Conservation (phyloP, 2,797 vertebrate species). For the Chelon labrosus region DNA sequence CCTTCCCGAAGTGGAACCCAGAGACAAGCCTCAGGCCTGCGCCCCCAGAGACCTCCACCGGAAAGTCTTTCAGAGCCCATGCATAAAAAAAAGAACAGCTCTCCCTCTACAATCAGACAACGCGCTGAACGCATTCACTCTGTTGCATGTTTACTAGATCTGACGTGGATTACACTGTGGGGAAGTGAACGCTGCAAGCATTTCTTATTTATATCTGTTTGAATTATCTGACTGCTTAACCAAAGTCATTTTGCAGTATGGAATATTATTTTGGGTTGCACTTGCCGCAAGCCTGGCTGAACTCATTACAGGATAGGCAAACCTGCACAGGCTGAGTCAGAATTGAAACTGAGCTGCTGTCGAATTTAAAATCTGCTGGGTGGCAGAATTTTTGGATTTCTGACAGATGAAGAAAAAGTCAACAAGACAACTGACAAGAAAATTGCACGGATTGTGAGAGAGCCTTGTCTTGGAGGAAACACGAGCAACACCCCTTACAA, state of each 20-base stretch:
- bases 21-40: constrained; percentile 43
- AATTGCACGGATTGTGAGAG: constrained; percentile 57
- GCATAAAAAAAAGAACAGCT: constrained; percentile 27
- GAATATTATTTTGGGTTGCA: constrained; percentile 35
- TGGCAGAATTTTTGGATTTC: constrained; percentile 58
- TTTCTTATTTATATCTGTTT: constrained; percentile 17
- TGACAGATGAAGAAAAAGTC: constrained; percentile 52
- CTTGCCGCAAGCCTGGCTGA: constrained; percentile 49
- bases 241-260: constrained; percentile 46
- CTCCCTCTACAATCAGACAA: constrained; percentile 5
- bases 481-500: constrained; percentile 25
- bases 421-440: constrained; percentile 70
- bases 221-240: constrained; percentile 39
- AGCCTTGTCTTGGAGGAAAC: constrained; percentile 37
- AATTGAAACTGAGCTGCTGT: constrained; percentile 67
- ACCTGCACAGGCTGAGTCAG: constrained; percentile 47
- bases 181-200: too few relatives aligned
- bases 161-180: background rate
- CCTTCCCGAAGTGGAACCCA: constrained; percentile 32
- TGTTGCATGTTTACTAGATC: background rate
- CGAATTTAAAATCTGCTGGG: constrained; percentile 62
- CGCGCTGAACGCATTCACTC: background rate
- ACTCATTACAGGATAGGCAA: constrained; percentile 58
- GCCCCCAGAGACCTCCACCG: constrained; percentile 33
- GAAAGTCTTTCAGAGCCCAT: constrained; percentile 13